Conservation (phyloP, 1,140 invertebrate genomes). For the Danaus plexippus region DNA sequence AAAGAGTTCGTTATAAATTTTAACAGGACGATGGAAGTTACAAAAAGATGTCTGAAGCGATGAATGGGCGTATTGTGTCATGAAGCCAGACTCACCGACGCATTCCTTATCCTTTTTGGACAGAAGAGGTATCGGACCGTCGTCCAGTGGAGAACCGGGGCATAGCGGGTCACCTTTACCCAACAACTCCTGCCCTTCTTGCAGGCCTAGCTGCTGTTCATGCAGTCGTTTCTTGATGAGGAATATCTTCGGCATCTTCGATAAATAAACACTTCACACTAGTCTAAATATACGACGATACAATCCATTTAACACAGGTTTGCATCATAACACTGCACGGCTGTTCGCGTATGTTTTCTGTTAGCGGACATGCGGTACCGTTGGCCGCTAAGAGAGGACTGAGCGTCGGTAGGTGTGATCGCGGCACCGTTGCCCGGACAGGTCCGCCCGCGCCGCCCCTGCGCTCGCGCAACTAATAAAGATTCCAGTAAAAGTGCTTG, state of each 20-base stretch:
- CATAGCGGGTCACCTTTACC: conserved; percentile 70
- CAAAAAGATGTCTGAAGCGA: conserved; percentile 24
- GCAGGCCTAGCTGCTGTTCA: conserved; percentile 86
- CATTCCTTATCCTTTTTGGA: conserved; percentile 72
- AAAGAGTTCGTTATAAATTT: conserved; percentile 20
- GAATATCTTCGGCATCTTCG: conserved; percentile 91
- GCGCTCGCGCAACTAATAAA: conserved; percentile 40
- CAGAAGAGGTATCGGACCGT: conserved; percentile 74
- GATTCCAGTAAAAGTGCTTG: conserved; percentile 65
- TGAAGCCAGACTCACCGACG: conserved; percentile 39
- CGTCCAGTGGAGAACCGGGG: conserved; percentile 66
- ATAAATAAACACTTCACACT: conserved; percentile 50
- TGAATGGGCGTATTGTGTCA: conserved; percentile 27
- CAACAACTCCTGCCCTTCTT: conserved; percentile 82
- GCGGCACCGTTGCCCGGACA: conserved; percentile 70
- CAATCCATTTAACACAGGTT: conserved; percentile 41
- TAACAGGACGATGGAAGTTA: conserved; percentile 22
- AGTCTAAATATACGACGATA: no score
- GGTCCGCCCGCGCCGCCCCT: conserved; percentile 58
- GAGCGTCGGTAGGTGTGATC: conserved; percentile 53
- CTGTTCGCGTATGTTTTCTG: conserved; percentile 59
- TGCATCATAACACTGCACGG: conserved; percentile 66
- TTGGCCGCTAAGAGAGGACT: conserved; percentile 67
- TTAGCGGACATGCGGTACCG: conserved; percentile 65
- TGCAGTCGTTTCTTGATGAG: conserved; percentile 89